These are phyloP conservation scores for Stigmatopora nigra DNA, from an alignment of 2,113 vertebrate species.

Conservation along the genomic window DNA sequence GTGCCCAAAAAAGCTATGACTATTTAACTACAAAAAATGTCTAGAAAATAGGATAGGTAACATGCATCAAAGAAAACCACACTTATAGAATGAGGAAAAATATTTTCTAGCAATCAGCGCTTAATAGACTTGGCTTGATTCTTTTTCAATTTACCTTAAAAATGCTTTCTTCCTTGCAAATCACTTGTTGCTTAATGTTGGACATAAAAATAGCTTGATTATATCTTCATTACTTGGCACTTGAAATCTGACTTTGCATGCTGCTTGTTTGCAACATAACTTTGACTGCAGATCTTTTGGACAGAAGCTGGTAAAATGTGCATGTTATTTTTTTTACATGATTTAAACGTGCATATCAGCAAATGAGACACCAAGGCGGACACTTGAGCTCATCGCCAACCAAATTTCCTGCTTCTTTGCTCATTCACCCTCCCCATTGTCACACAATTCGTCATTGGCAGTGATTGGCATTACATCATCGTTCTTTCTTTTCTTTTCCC, in stretches of 20 bases:
- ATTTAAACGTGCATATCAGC: slow-evolving; percentile 11
- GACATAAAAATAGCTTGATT: background rate
- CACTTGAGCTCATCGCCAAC: slow-evolving; percentile 16
- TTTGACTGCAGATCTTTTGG: background rate
- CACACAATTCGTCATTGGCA: slow-evolving; percentile 46
- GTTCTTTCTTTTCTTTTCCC: slow-evolving; percentile 41
- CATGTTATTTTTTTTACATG: slow-evolving; percentile 4
- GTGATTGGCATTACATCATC: slow-evolving; percentile 62
- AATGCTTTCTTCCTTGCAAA: background rate
- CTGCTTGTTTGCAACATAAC: slow-evolving; percentile 3
- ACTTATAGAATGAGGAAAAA: too few relatives aligned
- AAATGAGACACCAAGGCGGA: background rate
- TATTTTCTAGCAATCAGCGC: too few relatives aligned
- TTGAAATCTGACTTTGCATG: slow-evolving; percentile 19
- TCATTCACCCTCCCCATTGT: slow-evolving; percentile 15
- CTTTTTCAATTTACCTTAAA: background rate
- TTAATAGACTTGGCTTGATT: background rate
- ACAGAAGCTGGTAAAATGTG: background rate
- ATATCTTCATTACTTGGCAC: background rate
- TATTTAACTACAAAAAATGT: too few relatives aligned
- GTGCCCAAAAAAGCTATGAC: too few relatives aligned
- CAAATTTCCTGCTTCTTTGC: slow-evolving; percentile 8
- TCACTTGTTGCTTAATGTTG: background rate
- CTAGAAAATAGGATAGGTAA: too few relatives aligned
- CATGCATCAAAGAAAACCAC: too few relatives aligned